Conservation (phyloP, 1,140 invertebrate species). For the Pemphigus obesinymphae region DNA sequence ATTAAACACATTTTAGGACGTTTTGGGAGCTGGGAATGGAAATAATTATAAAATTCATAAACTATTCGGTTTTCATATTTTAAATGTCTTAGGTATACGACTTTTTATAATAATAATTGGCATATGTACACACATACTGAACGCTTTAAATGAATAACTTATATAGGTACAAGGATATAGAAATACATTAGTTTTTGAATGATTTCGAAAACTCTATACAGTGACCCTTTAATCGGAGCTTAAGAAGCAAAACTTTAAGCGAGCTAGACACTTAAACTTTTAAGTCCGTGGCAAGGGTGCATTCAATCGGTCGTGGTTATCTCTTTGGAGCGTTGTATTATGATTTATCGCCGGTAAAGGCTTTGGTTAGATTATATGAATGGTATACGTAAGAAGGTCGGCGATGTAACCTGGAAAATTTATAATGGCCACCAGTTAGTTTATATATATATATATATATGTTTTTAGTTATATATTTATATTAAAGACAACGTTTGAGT, state of each 20-base stretch:
- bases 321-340: neutral
- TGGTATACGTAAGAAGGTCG: neutral
- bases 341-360: conserved; percentile 35
- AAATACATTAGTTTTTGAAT: neutral
- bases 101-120: too few species aligned
- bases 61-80: too few species aligned
- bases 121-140: neutral
- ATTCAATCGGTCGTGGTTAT: conserved; percentile 27
- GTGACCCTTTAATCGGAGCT: conserved; percentile 16
- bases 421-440: conserved; percentile 17
- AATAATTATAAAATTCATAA: too few species aligned
- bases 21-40: too few species aligned
- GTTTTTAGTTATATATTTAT: conserved; percentile 7
- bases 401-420: neutral
- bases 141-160: neutral
- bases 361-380: conserved; percentile 37
- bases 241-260: conserved; percentile 25
- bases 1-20: too few species aligned
- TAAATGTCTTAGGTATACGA: too few species aligned
- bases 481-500: conserved; percentile 16
- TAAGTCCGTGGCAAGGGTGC: conserved; percentile 13
- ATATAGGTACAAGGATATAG: neutral
- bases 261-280: conserved; percentile 31
- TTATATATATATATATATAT: neutral
- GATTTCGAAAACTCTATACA: neutral